These are phyloP conservation scores for Chaitophorus viminalis DNA, from an alignment of 2,888 invertebrate species.

Conservation along the genomic window DNA sequence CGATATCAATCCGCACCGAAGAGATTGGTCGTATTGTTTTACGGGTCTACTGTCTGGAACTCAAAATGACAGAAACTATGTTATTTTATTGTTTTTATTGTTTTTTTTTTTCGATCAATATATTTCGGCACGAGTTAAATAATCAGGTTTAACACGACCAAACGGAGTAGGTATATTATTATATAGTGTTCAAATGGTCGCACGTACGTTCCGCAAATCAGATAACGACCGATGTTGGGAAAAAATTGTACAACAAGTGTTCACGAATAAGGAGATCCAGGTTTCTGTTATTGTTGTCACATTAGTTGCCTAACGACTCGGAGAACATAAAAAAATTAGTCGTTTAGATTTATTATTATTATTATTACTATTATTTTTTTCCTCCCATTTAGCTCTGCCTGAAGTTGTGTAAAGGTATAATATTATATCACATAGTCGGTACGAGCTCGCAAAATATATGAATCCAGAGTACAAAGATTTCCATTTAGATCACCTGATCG, in stretches of 20 bases:
- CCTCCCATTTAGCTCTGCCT: conserved; percentile 40
- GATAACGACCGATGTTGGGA: conserved; percentile 40
- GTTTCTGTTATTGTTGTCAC: conserved; percentile 55
- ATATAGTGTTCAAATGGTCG: conserved; percentile 21
- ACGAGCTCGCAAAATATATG: conserved; percentile 34
- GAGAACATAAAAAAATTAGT: conserved; percentile 57
- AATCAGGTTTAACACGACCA: conserved; percentile 46
- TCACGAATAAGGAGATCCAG: conserved; percentile 61
- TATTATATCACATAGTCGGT: no score
- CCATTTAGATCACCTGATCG: neutral
- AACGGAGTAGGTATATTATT: no score
- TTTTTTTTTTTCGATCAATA: neutral
- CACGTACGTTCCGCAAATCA: conserved; percentile 50
- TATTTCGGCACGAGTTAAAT: conserved; percentile 48
- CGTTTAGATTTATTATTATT: conserved; percentile 26
- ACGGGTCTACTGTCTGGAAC: conserved; percentile 20
- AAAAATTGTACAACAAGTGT: conserved; percentile 47
- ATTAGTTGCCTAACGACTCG: conserved; percentile 56
- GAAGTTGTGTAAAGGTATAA: no score
- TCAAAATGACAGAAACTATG: conserved; percentile 26
- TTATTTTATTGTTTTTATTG: neutral
- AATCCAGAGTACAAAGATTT: conserved; percentile 19
- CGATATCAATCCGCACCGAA: conserved; percentile 25
- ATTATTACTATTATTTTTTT: conserved; percentile 3
- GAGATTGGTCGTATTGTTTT: conserved; percentile 32